Evolutionary conservation across 2,797 vertebrate genomes (phyloP).

Genomic region (Spondyliosoma cantharus): DNA sequence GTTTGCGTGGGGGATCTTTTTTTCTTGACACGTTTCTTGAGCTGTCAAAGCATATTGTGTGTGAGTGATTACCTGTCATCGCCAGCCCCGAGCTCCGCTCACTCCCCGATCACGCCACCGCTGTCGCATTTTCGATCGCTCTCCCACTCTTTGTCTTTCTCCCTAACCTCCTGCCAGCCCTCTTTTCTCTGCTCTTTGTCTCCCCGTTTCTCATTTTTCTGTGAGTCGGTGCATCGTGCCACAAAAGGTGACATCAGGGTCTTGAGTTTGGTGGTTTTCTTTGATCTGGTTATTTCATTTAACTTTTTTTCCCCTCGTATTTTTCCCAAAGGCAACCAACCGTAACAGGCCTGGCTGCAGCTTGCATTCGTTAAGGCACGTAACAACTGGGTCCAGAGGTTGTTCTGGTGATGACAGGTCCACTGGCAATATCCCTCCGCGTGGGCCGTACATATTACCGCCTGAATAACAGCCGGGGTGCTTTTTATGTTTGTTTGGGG

Average conservation of each 20-base stretch:
- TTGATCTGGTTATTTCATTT: constrained; percentile 51
- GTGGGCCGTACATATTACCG: not conserved
- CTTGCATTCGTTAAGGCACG: constrained; percentile 41
- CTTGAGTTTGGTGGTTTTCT: constrained; percentile 26
- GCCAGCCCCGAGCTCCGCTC: constrained; percentile 67
- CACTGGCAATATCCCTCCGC: constrained; percentile 1
- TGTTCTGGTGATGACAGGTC: constrained; percentile 36
- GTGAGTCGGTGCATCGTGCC: constrained; percentile 7
- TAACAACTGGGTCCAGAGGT: constrained; percentile 39
- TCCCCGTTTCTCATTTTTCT: constrained; percentile 37
- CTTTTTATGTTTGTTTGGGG: constrained; percentile 17
- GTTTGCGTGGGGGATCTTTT: constrained; percentile 71
- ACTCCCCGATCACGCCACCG: constrained; percentile 55
- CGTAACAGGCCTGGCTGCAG: constrained; percentile 8
- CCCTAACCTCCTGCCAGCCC: constrained; percentile 41
- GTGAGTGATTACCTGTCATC: constrained; percentile 82
- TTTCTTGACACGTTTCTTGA: constrained; percentile 73
- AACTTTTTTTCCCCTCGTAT: constrained; percentile 15
- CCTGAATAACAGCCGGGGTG: constrained; percentile 24
- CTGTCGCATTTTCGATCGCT: constrained; percentile 41
- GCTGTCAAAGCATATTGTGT: constrained; percentile 79
- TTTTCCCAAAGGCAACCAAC: constrained; percentile 38
- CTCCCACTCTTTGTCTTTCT: constrained; percentile 45
- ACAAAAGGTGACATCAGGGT: constrained; percentile 42
- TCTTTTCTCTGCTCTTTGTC: constrained; percentile 10